phyloP scores from a whole-genome alignment of 2,888 invertebrate genomes.

The Agrochola lota region DNA sequence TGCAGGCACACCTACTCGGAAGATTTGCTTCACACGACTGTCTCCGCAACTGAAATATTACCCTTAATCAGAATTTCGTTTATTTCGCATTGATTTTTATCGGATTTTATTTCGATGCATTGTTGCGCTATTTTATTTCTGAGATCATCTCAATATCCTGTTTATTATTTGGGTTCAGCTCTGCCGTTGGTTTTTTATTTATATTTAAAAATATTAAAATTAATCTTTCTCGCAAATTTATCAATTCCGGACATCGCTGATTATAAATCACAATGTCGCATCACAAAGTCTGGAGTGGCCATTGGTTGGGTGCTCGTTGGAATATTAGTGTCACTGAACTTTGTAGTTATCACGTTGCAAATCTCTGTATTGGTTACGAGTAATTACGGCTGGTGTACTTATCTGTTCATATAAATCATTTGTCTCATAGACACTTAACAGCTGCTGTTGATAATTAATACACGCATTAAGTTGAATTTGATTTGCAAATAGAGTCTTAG shows the following conservation, averaged over 20 bases:
- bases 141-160: slow-evolving; percentile 36
- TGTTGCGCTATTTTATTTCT: slow-evolving; percentile 60
- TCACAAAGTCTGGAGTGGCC: slow-evolving; percentile 30
- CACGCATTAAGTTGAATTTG: slow-evolving; percentile 79
- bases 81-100: slow-evolving; percentile 73
- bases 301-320: slow-evolving; percentile 42
- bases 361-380: slow-evolving; percentile 72
- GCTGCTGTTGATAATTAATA: slow-evolving; percentile 80
- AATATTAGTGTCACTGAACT: slow-evolving; percentile 64
- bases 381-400: slow-evolving; percentile 75
- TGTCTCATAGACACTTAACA: slow-evolving; percentile 73
- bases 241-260: slow-evolving; percentile 35
- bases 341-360: slow-evolving; percentile 69
- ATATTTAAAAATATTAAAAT: slow-evolving; percentile 10
- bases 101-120: slow-evolving; percentile 68
- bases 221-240: slow-evolving; percentile 25
- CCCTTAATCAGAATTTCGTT: slow-evolving; percentile 74
- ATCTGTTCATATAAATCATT: slow-evolving; percentile 82
- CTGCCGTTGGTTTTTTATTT: slow-evolving; percentile 22
- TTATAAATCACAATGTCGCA: slow-evolving; percentile 47
- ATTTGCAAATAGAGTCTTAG: slow-evolving; percentile 81
- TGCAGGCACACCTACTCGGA: slow-evolving; percentile 76
- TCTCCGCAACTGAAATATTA: slow-evolving; percentile 79
- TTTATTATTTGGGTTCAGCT: slow-evolving; percentile 27
- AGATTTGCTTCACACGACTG: slow-evolving; percentile 78